A percentile compares a stretch with the other conserved stretches of the same genome.
Evolutionary conservation across 1,140 invertebrate genomes (phyloP).

Genomic region (Solen grandis): DNA sequence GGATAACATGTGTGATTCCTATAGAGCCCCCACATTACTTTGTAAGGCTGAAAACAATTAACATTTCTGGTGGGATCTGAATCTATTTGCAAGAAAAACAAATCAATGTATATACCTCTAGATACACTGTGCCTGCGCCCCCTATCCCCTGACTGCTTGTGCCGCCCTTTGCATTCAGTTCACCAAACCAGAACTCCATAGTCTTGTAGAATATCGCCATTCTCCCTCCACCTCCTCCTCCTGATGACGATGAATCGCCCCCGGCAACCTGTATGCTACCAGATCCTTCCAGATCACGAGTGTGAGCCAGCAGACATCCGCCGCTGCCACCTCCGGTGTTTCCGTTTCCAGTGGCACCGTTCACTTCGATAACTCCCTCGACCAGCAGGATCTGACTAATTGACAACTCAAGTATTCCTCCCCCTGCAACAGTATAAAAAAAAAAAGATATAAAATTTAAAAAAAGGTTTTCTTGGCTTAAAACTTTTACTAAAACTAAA

Average conservation of each 20-base stretch:
- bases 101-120: conserved; percentile 51
- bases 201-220: conserved; percentile 65
- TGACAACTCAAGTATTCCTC: conserved; percentile 63
- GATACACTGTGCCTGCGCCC: conserved; percentile 69
- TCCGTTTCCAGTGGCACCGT: conserved; percentile 59
- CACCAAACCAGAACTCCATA: conserved; percentile 63
- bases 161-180: conserved; percentile 63
- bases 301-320: conserved; percentile 64
- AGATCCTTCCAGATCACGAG: conserved; percentile 65
- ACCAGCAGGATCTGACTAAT: conserved; percentile 57
- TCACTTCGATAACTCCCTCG: conserved; percentile 66
- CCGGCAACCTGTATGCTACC: conserved; percentile 66
- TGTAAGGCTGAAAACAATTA: neutral
- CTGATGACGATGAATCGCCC: conserved; percentile 47
- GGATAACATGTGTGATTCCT: no score
- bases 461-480: no score
- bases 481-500: no score
- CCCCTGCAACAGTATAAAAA: conserved; percentile 61
- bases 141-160: conserved; percentile 43
- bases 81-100: neutral
- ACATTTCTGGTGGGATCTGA: neutral
- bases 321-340: conserved; percentile 62
- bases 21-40: no score
- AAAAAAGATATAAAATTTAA: neutral
- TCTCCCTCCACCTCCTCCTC: conserved; percentile 68